Base-by-base conservation (phyloP, 2,797 vertebrate genomes). In the Anguilla megastoma region DNA sequence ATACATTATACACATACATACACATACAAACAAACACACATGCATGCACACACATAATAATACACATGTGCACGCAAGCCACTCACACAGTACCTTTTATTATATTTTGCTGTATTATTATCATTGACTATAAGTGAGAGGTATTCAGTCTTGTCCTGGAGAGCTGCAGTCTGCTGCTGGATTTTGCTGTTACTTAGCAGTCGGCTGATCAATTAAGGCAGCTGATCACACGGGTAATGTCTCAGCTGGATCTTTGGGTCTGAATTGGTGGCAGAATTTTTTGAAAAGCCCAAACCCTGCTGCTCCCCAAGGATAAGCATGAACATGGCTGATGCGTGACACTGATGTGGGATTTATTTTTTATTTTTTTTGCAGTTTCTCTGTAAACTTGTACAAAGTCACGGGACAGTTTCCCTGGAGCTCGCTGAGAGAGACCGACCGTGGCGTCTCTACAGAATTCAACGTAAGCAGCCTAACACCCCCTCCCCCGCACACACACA, bases 351-450 rank as follows among this genome's bases (percentile, higher is more conserved):
- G 60, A 30, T 71, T 45, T 45, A 45, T 45, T 45, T 45, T 4
- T 71, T 8, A 2, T 24, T 84, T 84, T 50, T 69, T 74, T 92
- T 93, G 71, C 93, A 99, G 98, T 91, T 95, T 98, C 92, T 96
- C 96, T 21, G 92, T 98, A 54, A 99, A 99, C 91, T 10, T 98
- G 9, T 99, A 99, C 92, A 99, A 99, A 95, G 98, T 99, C 54
- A 99, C 97, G 0, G 98, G 98, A 0, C 98, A 99, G 95, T 99
- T 99, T 90, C 98, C 98, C 0, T 99, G 98, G 98, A 99, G 98
- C 92, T 99, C 98, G 1, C 95, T 99, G 52, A 98, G 98, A 85
- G 98, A 99, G 95, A 99, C 98, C 0, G 98, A 99, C 94, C 92
- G 98, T 90, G 98, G 98, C 3, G 0, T 98, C 63, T 99, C 98